Base-by-base conservation (phyloP, 2,888 invertebrate genomes). In the Tinea trinotella region DNA sequence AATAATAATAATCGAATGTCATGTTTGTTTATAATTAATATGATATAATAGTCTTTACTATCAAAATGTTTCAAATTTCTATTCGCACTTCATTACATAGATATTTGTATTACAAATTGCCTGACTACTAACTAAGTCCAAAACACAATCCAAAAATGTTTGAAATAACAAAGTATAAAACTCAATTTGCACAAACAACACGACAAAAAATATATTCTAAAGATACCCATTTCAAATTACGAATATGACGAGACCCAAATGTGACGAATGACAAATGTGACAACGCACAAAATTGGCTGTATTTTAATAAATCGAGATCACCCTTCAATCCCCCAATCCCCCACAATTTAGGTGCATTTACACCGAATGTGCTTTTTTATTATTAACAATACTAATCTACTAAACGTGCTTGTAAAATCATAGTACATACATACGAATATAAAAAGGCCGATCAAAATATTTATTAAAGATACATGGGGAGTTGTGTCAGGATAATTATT, bases 221-320 rank as follows among this genome's bases (percentile, higher is more conserved):
- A 46, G 46, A 19, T 46, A 46, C 19, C 19, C 2, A 19, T 19
- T 40, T 46, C 46, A 46, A 46, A 46, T 46, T 18, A 46, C 18
- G 19, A 19, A 18, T 19, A 3, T 46, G 46, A 46, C 46, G 46
- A 46, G n/a, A 4, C 19, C 46, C 46, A 46, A 46, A 46, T 46
- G 46, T 46, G 18, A 19, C 12, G 46, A 46, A 46, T 46, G 46
- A 46, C 46, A 46, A 46, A 46, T 46, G 46, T 46, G 15, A 46
- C 46, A 46, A 10, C 15, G n/a, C 19, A 17, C 18, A 19, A 19
- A 46, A 19, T 46, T 46, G 46, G 46, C 19, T 17, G 19, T 46
- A 19, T 46, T 46, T 46, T 46, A 46, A 46, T 46, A 46, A 46
- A 46, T 46, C 46, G 46, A 5, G 10, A 19, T 19, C 46, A 7